Evolutionary conservation across 2,888 invertebrate genomes (phyloP).

Genomic region (Rhopalosiphum nymphaeae): DNA sequence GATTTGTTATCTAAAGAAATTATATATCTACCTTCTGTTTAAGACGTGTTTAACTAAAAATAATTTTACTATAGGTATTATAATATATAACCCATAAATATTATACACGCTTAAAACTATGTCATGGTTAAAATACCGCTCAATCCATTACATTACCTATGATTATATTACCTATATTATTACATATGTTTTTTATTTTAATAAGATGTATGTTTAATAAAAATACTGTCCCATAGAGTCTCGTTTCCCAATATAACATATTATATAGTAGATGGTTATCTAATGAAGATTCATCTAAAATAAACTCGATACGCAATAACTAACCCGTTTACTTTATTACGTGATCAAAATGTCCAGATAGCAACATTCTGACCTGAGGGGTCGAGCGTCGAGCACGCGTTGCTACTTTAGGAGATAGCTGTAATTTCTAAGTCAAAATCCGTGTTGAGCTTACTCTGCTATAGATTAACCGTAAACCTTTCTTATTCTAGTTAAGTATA

Average conservation of each 20-base stretch:
- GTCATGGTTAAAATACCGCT: not conserved
- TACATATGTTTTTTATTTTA: not conserved
- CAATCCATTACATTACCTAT: not conserved
- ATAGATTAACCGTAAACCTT: conserved; percentile 38
- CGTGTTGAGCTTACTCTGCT: not conserved
- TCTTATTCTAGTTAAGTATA: not conserved
- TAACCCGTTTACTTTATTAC: conserved; percentile 55
- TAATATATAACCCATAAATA: not conserved
- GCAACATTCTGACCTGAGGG: conserved; percentile 3
- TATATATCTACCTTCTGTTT: not conserved
- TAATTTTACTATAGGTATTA: not conserved
- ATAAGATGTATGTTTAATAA: not conserved
- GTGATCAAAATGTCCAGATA: conserved; percentile 41
- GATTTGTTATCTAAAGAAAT: no score
- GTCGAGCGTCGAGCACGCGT: conserved; percentile 22
- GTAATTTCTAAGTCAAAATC: conserved; percentile 21
- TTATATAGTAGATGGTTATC: conserved; percentile 22
- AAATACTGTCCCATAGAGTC: not conserved
- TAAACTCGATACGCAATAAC: not conserved
- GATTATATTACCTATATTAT: not conserved
- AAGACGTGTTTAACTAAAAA: not conserved
- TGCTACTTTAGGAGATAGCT: conserved; percentile 12
- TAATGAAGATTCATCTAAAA: conserved; percentile 15
- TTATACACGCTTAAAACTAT: not conserved
- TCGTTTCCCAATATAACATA: not conserved